Evolutionary conservation across 2,888 invertebrate genomes (phyloP), one percentile per base, ranked within the genome.

Genomic region (Drosophila diplacantha): DNA sequence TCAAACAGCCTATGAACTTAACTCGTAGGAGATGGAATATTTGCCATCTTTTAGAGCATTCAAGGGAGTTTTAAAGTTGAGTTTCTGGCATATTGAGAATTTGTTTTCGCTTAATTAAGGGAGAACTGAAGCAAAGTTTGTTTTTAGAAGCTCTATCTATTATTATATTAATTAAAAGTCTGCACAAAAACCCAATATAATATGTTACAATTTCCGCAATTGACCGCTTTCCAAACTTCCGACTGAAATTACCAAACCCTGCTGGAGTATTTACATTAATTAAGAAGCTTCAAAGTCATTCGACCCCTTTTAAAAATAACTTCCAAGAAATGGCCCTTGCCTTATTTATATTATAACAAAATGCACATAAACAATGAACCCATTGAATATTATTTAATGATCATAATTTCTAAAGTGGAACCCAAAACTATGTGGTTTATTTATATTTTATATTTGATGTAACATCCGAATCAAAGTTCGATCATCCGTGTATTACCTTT

Each of bases 401-500:
- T 18, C 22, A 34, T 16, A 26, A 50, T 50, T 20, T 20, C 12
- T 3, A n/a, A 54, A 29, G 7, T 20, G 8, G 3, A 37, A 29
- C 35, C 34, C 26, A 26, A n/a, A 35, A 11, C 9, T 18, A 9
- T 2, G 22, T 43, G 35, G 7, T 35, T 29, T 41, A 49, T 49
- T 41, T 60, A 24, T 60, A 35, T 60, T 49, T 41, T 60, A 24
- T 60, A 35, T 60, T 41, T 24, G 29, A 9, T 43, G 18, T 14
- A 46, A 46, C 44, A 46, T 49, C 20, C 49, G 14, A 29, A 52
- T 38, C 34, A 34, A 18, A 18, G 51, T 34, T 34, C 46, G 38
- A 16, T 46, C 63, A 63, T 44, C 46, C 52, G 51, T 22, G 46
- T 22, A 38, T 31, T 31, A 49, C 61, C 62, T 52, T 39, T 63